Base-by-base conservation (phyloP, 2,888 invertebrate genomes). In the Petrolisthes cinctipes region DNA sequence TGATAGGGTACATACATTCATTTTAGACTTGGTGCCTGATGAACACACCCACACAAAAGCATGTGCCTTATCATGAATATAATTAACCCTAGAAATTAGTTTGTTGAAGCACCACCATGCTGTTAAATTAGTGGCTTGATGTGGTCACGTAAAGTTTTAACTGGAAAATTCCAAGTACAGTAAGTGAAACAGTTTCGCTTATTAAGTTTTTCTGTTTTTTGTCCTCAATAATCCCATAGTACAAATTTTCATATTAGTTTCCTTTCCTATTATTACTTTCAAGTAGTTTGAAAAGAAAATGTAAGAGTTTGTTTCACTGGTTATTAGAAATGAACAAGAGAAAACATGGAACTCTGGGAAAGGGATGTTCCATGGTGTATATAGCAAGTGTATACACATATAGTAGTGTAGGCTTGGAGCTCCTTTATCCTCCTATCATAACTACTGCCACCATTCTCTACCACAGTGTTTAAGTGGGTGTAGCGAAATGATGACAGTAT, bases 191-290 rank as follows among this genome's bases (percentile, higher is more conserved):
- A 68, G 23, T 68, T 54, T 53, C 37, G 71, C 61, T 53, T 85
- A 81, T 71, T 54, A 73, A 73, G 9, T 71, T 54, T 68, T 57
- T 57, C 37, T 83, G n/a, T 80, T 80, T 56, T 68, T 68, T 71
- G 71, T 82, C 80, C 79, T 53, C 81, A 71, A 88, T 83, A 88
- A 82, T 84, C 84, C 83, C 57, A 88, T 88, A 88, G 87, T 88
- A 88, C 87, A 88, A 88, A 88, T 88, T 83, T 88, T 86, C 76
- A 51, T 20, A 88, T 80, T 88, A 86, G 79, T 73, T 84, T 88
- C 83, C 87, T 88, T 51, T 84, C 82, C 66, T 20, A 61, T 84
- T 87, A 71, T 56, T 84, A 73, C 73, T 88, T 81, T 84, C 61
- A 61, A 57, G 83, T 71, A 76, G 37, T 82, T 76, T 82, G 56